Conservation (phyloP, 1,140 invertebrate genomes). For the Bombus difficillimus region DNA sequence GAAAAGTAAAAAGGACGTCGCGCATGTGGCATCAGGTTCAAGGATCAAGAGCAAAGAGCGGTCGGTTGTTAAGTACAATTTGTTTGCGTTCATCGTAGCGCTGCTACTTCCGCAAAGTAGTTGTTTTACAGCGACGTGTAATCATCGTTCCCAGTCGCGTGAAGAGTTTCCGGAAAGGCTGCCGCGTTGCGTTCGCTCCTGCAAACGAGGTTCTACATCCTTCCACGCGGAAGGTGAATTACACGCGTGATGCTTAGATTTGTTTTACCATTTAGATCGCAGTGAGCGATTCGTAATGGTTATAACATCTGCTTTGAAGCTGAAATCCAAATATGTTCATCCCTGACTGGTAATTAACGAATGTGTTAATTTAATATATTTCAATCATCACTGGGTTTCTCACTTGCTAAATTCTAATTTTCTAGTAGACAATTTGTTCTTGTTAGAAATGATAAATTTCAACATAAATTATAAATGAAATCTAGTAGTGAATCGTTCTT, state of each 20-base stretch:
- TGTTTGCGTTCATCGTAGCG: not conserved
- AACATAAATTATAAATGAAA: not conserved
- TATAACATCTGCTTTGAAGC: not conserved
- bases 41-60: slow-evolving; percentile 11
- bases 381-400: not conserved
- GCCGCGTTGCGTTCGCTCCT: not conserved
- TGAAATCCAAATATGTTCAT: not conserved
- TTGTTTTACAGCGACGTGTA: not conserved
- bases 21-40: not conserved
- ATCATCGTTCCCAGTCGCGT: slow-evolving; percentile 15
- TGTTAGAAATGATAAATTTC: not conserved
- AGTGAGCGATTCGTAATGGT: not conserved
- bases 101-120: slow-evolving; percentile 25
- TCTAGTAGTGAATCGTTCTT: not conserved
- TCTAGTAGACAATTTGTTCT: not conserved
- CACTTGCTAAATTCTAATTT: not conserved
- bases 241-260: not conserved
- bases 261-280: not conserved
- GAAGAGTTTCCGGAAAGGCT: slow-evolving; percentile 16
- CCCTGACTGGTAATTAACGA: not conserved
- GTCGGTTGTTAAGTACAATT: slow-evolving; percentile 21
- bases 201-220: not conserved
- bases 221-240: not conserved
- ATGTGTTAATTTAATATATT: not conserved
- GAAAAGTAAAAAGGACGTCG: not conserved